Percentiles rank a stretch among this genome's conserved stretches.
phyloP scores from a whole-genome alignment of 2,888 invertebrate species.

The Tetropium fuscum region DNA sequence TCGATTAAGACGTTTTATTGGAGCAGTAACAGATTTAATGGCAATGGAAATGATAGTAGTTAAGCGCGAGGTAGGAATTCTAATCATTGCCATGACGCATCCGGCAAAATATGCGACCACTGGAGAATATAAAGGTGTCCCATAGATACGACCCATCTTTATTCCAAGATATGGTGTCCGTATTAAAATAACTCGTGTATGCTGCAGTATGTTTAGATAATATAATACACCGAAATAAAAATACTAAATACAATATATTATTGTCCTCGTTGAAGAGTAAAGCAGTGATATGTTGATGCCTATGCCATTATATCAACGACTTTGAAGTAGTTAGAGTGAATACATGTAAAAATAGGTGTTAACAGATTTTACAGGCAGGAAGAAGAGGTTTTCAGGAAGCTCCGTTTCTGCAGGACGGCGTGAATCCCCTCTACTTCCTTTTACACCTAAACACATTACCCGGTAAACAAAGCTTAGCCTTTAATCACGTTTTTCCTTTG shows the following conservation, averaged over 20 bases:
- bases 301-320: conserved; percentile 41
- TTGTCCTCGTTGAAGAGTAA: not conserved
- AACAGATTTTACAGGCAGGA: conserved; percentile 37
- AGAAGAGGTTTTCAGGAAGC: conserved; percentile 35
- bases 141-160: no score
- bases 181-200: no score
- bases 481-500: conserved; percentile 33
- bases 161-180: no score
- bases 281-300: not conserved
- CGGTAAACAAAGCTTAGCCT: conserved; percentile 31
- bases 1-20: conserved; percentile 46
- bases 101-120: not conserved
- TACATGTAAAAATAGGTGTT: conserved; percentile 25
- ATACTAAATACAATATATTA: no score
- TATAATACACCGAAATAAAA: no score
- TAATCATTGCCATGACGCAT: conserved; percentile 24
- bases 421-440: conserved; percentile 33
- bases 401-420: conserved; percentile 28
- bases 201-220: no score
- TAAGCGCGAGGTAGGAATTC: conserved; percentile 35
- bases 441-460: conserved; percentile 37
- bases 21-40: conserved; percentile 44
- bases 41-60: conserved; percentile 40
- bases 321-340: conserved; percentile 8
- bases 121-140: no score